These are phyloP conservation scores for Chrysopilus asiliformis DNA, from an alignment of 2,888 invertebrate genomes.

Conservation along the genomic window DNA sequence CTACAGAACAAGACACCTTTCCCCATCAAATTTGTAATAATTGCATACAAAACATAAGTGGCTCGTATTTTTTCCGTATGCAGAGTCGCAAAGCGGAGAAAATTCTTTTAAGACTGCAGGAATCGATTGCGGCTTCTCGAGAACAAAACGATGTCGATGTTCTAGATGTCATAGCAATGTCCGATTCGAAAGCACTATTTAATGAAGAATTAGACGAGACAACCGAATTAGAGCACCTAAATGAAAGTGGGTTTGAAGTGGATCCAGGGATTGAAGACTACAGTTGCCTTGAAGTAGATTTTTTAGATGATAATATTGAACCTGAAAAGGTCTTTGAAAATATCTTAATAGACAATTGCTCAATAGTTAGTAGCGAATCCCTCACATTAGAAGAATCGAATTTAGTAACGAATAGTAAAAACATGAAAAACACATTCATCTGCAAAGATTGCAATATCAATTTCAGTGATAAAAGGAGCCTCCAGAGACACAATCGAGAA, in stretches of 20 bases:
- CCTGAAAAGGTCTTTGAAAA: neutral
- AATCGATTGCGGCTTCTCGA: neutral
- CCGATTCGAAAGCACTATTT: neutral
- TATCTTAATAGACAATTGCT: neutral
- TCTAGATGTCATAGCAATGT: neutral
- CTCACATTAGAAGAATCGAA: too few species aligned
- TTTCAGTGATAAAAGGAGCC: slow-evolving; percentile 4
- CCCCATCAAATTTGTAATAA: slow-evolving; percentile 11
- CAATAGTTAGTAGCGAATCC: neutral
- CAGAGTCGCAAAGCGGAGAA: slow-evolving; percentile 10
- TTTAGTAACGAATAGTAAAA: neutral
- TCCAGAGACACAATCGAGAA: slow-evolving; percentile 2
- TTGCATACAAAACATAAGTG: slow-evolving; percentile 11
- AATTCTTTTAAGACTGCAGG: slow-evolving; percentile 5
- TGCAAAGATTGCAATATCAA: slow-evolving; percentile 4
- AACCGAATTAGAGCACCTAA: neutral
- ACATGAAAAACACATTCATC: neutral
- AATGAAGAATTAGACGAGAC: neutral
- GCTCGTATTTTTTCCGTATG: slow-evolving; percentile 11
- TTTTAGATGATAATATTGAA: slow-evolving; percentile 1
- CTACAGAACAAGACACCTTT: slow-evolving; percentile 5
- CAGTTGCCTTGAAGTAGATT: slow-evolving; percentile 1
- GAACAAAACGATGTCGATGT: neutral
- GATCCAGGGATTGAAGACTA: neutral
- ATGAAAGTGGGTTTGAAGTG: neutral